Evolutionary conservation across 2,113 vertebrate genomes (phyloP), one percentile per base, ranked within the genome.

Genomic region (Collichthys lucidus): DNA sequence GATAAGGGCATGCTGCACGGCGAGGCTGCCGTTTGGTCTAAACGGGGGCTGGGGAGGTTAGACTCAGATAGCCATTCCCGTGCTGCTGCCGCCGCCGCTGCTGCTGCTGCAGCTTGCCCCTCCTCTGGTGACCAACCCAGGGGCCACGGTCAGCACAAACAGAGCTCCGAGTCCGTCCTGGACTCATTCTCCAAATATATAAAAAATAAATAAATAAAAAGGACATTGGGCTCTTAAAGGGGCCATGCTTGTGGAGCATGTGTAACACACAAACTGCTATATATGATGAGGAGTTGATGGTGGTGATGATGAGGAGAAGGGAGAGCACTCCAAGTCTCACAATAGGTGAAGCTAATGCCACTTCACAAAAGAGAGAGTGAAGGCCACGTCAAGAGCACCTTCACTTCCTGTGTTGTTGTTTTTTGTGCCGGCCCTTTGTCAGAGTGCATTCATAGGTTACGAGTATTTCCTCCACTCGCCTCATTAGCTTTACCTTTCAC

Each of bases 1-100:
- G 97, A 97, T 96, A 96, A 97, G 96, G 93, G 94, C 95, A 95
- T 92, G 96, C 92, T 89, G 93, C 79, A 93, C 87, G 87, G 88
- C 61, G 84, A 82, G 94, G 95, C 94, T 93, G 94, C 91, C 92
- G 94, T 92, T 76, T 70, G 84, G 77, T 91, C 92, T 86, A 88
- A 93, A 93, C 84, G 89, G 94, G 94, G 93, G 93, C 93, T 83
- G 91, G 92, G 91, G 92, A 92, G 89, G 93, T 95, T 93, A 83
- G 92, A 94, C 75, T 88, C 90, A 24, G 84, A 86, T 66, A 74
- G 88, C 88, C 79, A 82, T 80, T 90, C 82, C 81, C 68, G 66
- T 80, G 69, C 66, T 60, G 70, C 82, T 83, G 72, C 70, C 46
- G 31, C 31, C 6, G 31, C 31, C 7, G 31, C 31, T 35, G 31